Conservation (phyloP, 92 coral and sea anemone species). For the Porites rus region DNA sequence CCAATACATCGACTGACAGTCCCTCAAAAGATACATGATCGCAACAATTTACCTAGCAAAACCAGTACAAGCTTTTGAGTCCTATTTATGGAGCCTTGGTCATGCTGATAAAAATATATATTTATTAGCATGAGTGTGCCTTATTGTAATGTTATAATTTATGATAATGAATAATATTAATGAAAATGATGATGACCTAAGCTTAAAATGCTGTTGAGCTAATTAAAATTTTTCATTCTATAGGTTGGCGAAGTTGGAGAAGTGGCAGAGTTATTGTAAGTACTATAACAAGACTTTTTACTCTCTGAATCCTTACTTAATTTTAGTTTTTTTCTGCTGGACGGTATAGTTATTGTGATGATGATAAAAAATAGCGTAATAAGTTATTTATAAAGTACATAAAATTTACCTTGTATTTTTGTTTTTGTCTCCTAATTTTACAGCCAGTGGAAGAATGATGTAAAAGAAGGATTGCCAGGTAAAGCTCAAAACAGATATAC, state of each 20-base stretch:
- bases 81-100: too few species aligned
- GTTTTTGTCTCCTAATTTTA: constrained; percentile 1
- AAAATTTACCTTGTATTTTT: not conserved
- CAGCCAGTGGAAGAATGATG: constrained; percentile 96
- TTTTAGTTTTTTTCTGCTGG: not conserved
- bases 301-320: not conserved
- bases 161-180: too few species aligned
- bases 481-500: not conserved
- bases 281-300: not conserved
- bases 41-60: too few species aligned
- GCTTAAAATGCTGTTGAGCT: not conserved
- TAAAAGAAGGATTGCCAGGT: constrained; percentile 93
- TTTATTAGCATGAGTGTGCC: too few species aligned
- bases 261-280: constrained; percentile 94
- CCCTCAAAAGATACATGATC: too few species aligned
- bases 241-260: constrained; percentile 99
- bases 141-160: too few species aligned
- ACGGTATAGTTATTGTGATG: too few species aligned
- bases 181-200: not conserved
- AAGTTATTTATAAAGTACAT: not conserved
- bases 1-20: too few species aligned
- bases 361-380: not conserved
- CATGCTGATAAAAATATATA: too few species aligned
- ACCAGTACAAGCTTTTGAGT: too few species aligned
- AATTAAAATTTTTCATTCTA: not conserved